Conservation (phyloP, 2,113 vertebrate genomes). For the Otis tarda region DNA sequence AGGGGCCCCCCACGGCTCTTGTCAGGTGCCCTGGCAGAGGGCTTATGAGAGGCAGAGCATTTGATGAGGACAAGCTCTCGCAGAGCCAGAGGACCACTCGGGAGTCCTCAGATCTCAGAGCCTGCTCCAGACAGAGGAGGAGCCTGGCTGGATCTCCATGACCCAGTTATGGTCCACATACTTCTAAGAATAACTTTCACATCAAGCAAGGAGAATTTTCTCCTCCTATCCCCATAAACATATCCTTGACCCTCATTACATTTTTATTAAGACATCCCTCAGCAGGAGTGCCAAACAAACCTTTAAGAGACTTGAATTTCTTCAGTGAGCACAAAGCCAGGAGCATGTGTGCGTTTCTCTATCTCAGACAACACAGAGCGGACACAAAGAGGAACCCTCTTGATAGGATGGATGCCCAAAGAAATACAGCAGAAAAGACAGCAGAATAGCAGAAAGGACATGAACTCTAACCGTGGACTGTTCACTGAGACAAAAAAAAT, state of each 20-base stretch:
- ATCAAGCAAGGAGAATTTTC: conserved; percentile 42
- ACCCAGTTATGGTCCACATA: conserved; percentile 47
- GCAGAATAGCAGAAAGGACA: not conserved
- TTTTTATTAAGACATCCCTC: conserved; percentile 26
- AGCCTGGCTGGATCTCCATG: conserved; percentile 47
- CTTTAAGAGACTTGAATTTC: not conserved
- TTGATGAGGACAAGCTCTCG: fast-evolving
- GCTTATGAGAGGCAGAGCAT: not conserved
- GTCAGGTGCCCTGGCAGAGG: not conserved
- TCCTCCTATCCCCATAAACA: not conserved
- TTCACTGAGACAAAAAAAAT: not conserved
- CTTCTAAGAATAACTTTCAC: conserved; percentile 64
- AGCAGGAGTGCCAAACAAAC: not conserved
- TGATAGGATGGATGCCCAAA: not conserved
- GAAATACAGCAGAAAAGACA: not conserved
- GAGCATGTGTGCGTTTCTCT: not conserved
- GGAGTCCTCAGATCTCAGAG: not conserved
- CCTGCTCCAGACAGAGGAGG: conserved; percentile 32
- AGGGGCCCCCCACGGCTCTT: fast-evolving
- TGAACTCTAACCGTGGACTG: not conserved
- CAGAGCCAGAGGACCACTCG: not conserved
- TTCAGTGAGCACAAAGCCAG: not conserved
- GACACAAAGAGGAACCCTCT: conserved; percentile 25
- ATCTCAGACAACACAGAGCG: not conserved
- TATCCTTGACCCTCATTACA: conserved; percentile 33